Evolutionary conservation across 2,888 invertebrate genomes (phyloP), one percentile per base, ranked within the genome.

Genomic region (Ariolimax columbianus): DNA sequence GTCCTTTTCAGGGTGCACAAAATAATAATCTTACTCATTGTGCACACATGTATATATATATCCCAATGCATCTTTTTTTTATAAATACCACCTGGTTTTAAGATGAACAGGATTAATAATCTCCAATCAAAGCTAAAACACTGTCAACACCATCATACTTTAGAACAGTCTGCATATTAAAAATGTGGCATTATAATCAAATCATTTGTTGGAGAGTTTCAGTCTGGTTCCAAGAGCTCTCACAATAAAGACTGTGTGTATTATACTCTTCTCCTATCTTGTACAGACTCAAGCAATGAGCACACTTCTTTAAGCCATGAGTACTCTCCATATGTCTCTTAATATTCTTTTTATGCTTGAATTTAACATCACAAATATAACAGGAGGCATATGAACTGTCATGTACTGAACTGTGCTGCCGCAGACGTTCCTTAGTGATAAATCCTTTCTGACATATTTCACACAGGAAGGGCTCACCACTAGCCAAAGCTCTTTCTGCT

Each of bases 331-430:
- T 47, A 40, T 85, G 85, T 70, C 81, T 79, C 51, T 75, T 75
- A 19, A 81, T 85, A n/a, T 85, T 85, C 47, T 85, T 85, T 55
- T 85, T 82, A 55, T 82, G 85, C 33, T 81, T 85, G 36, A 85
- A 77, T 70, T 81, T 85, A 36, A 66, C 85, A 77, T 82, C 81
- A 85, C 85, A 81, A 33, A 85, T 59, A 36, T 40, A 68, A 40
- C 81, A 85, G 11, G 81, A 77, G 43, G 33, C 75, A 55, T 51
- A 55, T 26, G 80, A 59, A 43, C 26, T 68, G 23, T 80, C 81
- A 85, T 85, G 85, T 47, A 85, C 85, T 33, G 79, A 72, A 47
- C 68, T 81, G 33, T 85, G 85, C 33, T 85, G 85, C 7, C 77
- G 63, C 51, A 85, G 40, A 36, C 79, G 77, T 19, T 79, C 81